These are phyloP conservation scores for Apotomis turbidana DNA, from an alignment of 2,888 invertebrate genomes.

Conservation along the genomic window DNA sequence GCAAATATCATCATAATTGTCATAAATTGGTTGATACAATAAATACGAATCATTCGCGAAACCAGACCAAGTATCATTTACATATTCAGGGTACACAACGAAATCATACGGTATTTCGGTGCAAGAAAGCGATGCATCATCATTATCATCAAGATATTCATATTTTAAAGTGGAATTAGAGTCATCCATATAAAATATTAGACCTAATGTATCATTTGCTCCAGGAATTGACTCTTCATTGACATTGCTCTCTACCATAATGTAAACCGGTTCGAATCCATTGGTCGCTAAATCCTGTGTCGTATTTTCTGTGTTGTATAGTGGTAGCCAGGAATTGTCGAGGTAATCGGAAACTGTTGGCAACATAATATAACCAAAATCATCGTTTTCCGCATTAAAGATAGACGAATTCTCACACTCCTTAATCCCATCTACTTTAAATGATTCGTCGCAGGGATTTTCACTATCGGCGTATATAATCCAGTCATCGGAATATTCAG, in stretches of 20 bases:
- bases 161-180: conserved; percentile 6
- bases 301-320: background rate
- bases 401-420: background rate
- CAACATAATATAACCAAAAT: background rate
- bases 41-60: background rate
- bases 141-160: conserved; percentile 9
- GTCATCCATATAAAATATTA: background rate
- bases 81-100: background rate
- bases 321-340: background rate
- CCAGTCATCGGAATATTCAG: conserved; percentile 28
- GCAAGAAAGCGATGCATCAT: conserved; percentile 5
- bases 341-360: background rate
- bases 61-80: conserved; percentile 1
- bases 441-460: conserved; percentile 3
- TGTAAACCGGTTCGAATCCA: background rate
- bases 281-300: background rate
- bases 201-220: background rate
- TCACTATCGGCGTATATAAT: conserved; percentile 19
- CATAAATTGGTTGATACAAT: background rate
- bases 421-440: background rate
- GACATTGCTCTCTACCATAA: background rate
- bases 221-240: background rate
- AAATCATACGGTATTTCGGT: conserved; percentile 30
- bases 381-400: background rate
- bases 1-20: background rate